A percentile compares a stretch with the other conserved stretches of the same genome.
Conservation (phyloP, 2,888 invertebrate genomes). For the Hirtodrosophila confusa region DNA sequence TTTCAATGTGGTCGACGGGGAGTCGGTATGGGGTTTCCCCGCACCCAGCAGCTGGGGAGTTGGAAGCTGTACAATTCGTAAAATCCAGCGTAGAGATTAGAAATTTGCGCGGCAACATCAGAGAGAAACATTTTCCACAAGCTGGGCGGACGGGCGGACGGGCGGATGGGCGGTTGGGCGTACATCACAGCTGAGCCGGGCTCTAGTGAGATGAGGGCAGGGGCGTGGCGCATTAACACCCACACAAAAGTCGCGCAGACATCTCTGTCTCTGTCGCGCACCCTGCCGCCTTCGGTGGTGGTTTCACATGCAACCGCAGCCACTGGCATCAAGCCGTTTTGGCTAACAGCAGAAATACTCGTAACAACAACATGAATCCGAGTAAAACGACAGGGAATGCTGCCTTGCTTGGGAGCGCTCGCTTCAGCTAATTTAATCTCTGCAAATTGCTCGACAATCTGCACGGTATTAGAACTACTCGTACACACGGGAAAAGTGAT, state of each 20-base stretch:
- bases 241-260: conserved; percentile 59
- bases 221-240: conserved; percentile 71
- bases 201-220: conserved; percentile 45
- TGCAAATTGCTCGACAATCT: conserved; percentile 84
- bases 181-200: conserved; percentile 32
- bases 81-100: conserved; percentile 68
- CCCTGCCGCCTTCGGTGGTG: conserved; percentile 55
- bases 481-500: conserved; percentile 69
- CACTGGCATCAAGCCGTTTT: conserved; percentile 42
- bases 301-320: conserved; percentile 72
- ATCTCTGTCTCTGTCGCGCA: conserved; percentile 37
- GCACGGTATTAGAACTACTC: conserved; percentile 75
- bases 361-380: conserved; percentile 10
- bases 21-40: conserved; percentile 10
- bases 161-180: conserved; percentile 5
- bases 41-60: conserved; percentile 4
- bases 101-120: conserved; percentile 66
- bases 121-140: conserved; percentile 44
- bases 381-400: conserved; percentile 32
- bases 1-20: conserved; percentile 58
- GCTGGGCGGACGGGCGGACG: conserved; percentile 12
- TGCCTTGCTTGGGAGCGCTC: conserved; percentile 56
- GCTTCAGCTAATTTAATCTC: conserved; percentile 84
- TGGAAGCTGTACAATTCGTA: conserved; percentile 50
- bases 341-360: conserved; percentile 12